Base-by-base conservation (phyloP, 2,888 invertebrate species). In the Andricus quercusramuli region DNA sequence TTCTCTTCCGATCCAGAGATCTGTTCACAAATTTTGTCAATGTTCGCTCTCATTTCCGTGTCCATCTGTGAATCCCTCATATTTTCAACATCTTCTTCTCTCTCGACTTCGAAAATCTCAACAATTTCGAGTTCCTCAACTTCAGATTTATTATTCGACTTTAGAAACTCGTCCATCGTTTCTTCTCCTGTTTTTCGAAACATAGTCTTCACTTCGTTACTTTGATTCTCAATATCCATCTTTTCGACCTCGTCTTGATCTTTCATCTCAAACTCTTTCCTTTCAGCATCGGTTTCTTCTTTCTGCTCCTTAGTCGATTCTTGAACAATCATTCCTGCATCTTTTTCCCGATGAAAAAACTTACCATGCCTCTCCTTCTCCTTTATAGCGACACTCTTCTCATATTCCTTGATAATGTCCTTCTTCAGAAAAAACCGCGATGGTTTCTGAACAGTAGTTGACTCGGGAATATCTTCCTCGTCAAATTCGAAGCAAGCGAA, bases 401-500 rank as follows among this genome's bases (percentile, higher is more conserved):
- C 91, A 51, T 91, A 90, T 85, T 93, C 93, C 77, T 91, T 91
- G 37, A 91, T 89, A 51, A 92, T 93, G 88, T 91, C 92, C 85
- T 93, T 93, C 74, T 91, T 90, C 20, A 90, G 83, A 20, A 90
- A 90, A 77, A 90, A 89, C 85, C 90, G 91, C 64, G 91, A 90
- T 1, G 74, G 74, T 22, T 77, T 65, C n/a, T 82, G 85, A 51
- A 83, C 80, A 82, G 94, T 94, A 80, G 94, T 93, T 17, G 94
- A 93, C 93, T 94, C 94, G 87, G 94, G 95, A 89, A 96, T 95
- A 85, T 96, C 96, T 83, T 96, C 96, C 77, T 95, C 95, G 85
- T 96, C 95, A 90, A 97, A 97, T 91, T 97, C 97, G 90, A 97
- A 97, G 90, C 97, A 97, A 0, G 96, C 96, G 78, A 95, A 93